phyloP scores from a whole-genome alignment of 2,113 vertebrate species.

The Psophia crepitans region DNA sequence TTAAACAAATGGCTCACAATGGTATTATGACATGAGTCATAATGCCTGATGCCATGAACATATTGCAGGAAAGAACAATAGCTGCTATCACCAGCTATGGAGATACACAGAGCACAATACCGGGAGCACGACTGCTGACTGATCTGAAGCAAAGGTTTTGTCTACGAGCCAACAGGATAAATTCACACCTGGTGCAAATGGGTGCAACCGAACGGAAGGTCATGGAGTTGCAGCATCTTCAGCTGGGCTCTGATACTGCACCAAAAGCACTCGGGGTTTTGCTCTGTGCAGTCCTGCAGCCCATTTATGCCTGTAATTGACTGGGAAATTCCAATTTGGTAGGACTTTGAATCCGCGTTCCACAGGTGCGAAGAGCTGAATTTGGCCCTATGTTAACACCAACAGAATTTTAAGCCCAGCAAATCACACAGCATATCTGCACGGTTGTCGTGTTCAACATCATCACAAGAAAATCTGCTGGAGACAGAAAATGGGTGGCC shows the following conservation, averaged over 20 bases:
- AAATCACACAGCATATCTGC: neutral
- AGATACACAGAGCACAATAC: neutral
- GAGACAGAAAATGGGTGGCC: neutral
- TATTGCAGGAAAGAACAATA: conserved; percentile 37
- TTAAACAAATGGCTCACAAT: conserved; percentile 44
- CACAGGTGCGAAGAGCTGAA: neutral
- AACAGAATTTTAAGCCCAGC: neutral
- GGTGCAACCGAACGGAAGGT: neutral
- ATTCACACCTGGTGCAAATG: neutral
- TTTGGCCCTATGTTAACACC: neutral
- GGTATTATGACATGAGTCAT: conserved; percentile 47
- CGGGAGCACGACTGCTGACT: neutral
- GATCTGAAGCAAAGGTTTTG: neutral
- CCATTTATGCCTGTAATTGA: neutral
- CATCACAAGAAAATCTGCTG: neutral
- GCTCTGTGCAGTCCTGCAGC: neutral
- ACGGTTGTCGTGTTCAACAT: neutral
- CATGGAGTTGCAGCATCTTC: neutral
- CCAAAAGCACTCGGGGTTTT: neutral
- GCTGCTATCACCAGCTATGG: neutral
- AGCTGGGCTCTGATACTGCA: neutral
- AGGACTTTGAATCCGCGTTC: neutral
- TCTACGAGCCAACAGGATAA: neutral
- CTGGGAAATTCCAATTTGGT: neutral
- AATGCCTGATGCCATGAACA: neutral